Base-by-base conservation (phyloP, 2,113 vertebrate genomes). In the Calcarius ornatus region DNA sequence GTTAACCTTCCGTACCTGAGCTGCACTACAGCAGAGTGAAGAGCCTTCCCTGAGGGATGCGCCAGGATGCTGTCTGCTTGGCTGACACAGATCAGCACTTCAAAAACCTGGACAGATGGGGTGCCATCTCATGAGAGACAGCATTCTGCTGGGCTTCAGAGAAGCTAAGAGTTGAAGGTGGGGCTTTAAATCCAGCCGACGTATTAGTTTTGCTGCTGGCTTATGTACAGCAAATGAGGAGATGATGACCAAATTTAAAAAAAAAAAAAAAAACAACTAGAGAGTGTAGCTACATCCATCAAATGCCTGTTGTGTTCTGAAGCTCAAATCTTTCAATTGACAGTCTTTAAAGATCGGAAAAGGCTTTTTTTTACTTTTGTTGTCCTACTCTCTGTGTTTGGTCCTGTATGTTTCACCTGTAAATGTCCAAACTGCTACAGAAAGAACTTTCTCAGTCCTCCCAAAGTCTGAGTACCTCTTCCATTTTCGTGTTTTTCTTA, bases 91-190 rank as follows among this genome's bases (percentile, higher is more conserved):
- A 40, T 85, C 47, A 73, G 43, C 31, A 57, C 77, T 96, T 95
- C 72, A 96, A 97, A 97, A 80, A 53, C 33, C 64, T 68, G 56
- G 57, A 54, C 86, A 92, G 80, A 86, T 94, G 78, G 56, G 81
- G 45, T 92, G 50, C 42, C 35, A 13, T 54, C 81, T 90, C 72
- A 40, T 73, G 69, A 92, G 73, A 90, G 47, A 48, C 17, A 68
- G 30, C 56, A 24, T 90, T 84, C 82, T 80, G 45, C 35, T 64
- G n/a, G 83, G 56, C 88, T 92, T 89, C 71, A 91, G 63, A 95
- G 51, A 16, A 94, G 27, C 27, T 79, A 72, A 27, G 47, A 79
- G 17, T n/a, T 90, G 51, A 71, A 90, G 76, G 45, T 82, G 68
- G 47, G 25, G 24, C 37, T 24, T 37, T 50, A 21, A 59, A 35